phyloP scores from a whole-genome alignment of 1,140 invertebrate genomes.

The Teleogryllus occipitalis region DNA sequence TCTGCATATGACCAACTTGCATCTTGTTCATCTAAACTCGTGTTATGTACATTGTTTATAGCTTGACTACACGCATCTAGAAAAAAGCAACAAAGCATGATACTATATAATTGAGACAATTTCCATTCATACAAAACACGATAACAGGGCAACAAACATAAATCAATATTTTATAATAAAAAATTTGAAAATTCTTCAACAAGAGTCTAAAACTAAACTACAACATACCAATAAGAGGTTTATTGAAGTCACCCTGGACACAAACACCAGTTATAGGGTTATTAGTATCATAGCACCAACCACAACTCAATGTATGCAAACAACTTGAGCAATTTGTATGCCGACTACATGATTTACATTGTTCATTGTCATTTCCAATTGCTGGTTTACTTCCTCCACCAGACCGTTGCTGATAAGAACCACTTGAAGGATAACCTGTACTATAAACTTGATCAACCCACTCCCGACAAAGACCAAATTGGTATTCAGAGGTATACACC shows the following conservation, averaged over 20 bases:
- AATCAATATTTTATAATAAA: too few relatives aligned
- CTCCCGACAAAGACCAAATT: slow-evolving; percentile 83
- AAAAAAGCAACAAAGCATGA: neutral
- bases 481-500: slow-evolving; percentile 88
- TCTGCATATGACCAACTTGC: slow-evolving; percentile 77
- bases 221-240: slow-evolving; percentile 45
- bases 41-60: neutral
- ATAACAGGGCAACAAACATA: too few relatives aligned
- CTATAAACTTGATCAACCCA: slow-evolving; percentile 68
- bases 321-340: slow-evolving; percentile 73
- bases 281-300: slow-evolving; percentile 84
- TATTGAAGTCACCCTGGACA: slow-evolving; percentile 70
- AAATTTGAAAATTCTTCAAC: too few relatives aligned
- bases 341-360: slow-evolving; percentile 72
- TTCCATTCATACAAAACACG: too few relatives aligned
- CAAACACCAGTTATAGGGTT: slow-evolving; percentile 80
- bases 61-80: slow-evolving; percentile 10
- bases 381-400: neutral
- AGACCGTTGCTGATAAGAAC: neutral
- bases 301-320: slow-evolving; percentile 73
- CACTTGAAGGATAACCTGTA: neutral
- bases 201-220: neutral
- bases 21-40: neutral
- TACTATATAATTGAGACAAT: too few relatives aligned
- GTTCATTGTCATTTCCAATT: slow-evolving; percentile 30